Evolutionary conservation across 2,888 invertebrate species (phyloP).

Genomic region (Rhamphomyia laevipes): DNA sequence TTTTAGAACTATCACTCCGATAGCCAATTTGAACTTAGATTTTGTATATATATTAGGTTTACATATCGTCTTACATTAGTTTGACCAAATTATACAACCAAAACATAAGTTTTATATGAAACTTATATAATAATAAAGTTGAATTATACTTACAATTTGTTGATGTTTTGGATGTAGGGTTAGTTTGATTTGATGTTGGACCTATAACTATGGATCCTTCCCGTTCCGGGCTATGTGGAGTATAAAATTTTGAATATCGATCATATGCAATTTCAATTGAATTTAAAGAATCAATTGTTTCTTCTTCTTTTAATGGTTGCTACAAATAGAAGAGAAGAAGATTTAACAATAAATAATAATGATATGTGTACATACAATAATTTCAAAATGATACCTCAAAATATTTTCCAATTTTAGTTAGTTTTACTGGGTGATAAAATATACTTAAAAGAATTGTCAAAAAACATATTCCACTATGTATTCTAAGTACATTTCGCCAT

Average conservation of each 20-base stretch:
- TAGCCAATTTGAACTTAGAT: too few species aligned
- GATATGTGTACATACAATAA: too few species aligned
- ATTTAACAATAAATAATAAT: not conserved
- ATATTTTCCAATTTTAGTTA: constrained; percentile 18
- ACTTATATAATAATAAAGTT: too few species aligned
- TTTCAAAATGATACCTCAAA: constrained; percentile 11
- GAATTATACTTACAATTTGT: not conserved
- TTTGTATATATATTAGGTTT: too few species aligned
- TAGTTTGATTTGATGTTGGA: too few species aligned
- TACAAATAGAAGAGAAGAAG: not conserved
- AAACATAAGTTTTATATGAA: too few species aligned
- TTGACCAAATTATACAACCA: too few species aligned
- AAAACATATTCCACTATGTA: constrained; percentile 34
- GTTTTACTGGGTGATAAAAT: constrained; percentile 23
- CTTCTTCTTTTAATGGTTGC: constrained; percentile 16
- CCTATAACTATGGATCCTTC: too few species aligned
- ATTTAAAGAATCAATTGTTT: constrained; percentile 15
- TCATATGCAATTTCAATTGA: constrained; percentile 7
- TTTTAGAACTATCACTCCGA: too few species aligned
- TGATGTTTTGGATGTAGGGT: not conserved
- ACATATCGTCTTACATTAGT: too few species aligned
- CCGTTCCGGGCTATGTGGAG: not conserved
- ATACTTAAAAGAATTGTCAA: constrained; percentile 18
- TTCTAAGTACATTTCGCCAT: constrained; percentile 48
- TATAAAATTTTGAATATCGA: constrained; percentile 4